These are phyloP conservation scores for Caenorhabditis briggsae DNA, from an alignment of 1,140 invertebrate genomes.

Conservation along the genomic window DNA sequence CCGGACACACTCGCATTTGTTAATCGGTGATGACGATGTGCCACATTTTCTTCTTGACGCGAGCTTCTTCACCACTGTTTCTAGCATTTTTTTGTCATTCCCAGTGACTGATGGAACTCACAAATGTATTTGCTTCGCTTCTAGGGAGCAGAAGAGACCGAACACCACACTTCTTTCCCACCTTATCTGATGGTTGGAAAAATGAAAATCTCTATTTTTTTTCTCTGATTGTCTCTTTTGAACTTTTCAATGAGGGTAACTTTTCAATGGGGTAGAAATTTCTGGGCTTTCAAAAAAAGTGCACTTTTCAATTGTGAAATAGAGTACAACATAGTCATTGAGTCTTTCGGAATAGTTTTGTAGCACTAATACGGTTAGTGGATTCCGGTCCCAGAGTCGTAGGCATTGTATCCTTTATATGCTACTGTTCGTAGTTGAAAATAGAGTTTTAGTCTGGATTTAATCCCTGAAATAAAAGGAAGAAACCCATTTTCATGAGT, in stretches of 20 bases:
- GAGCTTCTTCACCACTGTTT: constrained; percentile 3
- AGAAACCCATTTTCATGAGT: no score
- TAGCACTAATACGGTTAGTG: no score
- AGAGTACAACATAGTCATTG: no score
- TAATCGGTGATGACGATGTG: constrained; percentile 53
- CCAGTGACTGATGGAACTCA: constrained; percentile 45
- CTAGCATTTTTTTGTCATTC: constrained; percentile 41
- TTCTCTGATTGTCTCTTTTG: constrained; percentile 1
- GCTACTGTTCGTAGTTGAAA: background rate
- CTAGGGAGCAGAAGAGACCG: background rate
- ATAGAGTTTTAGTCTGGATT: constrained; percentile 4
- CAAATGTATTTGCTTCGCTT: constrained; percentile 31
- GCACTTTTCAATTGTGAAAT: no score
- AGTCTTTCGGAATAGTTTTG: no score
- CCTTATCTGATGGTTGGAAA: constrained; percentile 4
- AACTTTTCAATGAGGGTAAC: background rate
- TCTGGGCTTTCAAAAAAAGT: background rate
- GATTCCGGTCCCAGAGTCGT: no score
- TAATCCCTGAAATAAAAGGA: background rate
- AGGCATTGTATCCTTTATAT: background rate
- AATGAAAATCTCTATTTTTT: background rate
- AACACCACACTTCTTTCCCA: background rate
- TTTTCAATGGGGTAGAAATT: background rate
- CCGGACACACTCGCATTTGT: constrained; percentile 31
- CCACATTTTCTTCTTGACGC: background rate